These are phyloP conservation scores for Canis aureus DNA, from an alignment of 2,113 vertebrate species.

Conservation along the genomic window DNA sequence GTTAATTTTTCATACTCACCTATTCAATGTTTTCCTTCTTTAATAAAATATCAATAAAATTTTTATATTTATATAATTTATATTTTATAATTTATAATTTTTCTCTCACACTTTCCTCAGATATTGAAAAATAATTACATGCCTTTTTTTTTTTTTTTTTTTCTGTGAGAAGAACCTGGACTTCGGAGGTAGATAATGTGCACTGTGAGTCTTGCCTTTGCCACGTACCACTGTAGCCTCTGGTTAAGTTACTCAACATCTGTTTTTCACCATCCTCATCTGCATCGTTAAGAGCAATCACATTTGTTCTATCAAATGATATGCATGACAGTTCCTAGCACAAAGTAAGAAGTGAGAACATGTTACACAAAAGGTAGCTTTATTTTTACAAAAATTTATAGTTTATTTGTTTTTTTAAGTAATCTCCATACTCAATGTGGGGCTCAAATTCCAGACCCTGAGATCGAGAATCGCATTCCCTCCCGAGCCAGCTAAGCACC, in stretches of 20 bases:
- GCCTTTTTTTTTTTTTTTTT: background rate
- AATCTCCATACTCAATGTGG: background rate
- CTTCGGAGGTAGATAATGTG: background rate
- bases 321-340: background rate
- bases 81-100: constrained; percentile 5
- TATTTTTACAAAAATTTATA: background rate
- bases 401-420: background rate
- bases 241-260: background rate
- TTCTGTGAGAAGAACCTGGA: background rate
- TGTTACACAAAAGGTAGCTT: background rate
- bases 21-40: background rate
- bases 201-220: background rate
- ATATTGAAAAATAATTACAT: background rate
- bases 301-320: background rate
- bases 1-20: background rate
- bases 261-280: background rate
- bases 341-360: background rate
- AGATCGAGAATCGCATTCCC: background rate
- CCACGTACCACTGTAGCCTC: background rate
- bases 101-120: background rate
- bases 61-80: background rate
- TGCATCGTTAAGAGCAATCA: background rate
- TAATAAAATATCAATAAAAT: background rate
- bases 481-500: background rate
- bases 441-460: background rate